Evolutionary conservation across 92 coral and sea anemone species (phyloP).

Genomic region (Metridium senile): DNA sequence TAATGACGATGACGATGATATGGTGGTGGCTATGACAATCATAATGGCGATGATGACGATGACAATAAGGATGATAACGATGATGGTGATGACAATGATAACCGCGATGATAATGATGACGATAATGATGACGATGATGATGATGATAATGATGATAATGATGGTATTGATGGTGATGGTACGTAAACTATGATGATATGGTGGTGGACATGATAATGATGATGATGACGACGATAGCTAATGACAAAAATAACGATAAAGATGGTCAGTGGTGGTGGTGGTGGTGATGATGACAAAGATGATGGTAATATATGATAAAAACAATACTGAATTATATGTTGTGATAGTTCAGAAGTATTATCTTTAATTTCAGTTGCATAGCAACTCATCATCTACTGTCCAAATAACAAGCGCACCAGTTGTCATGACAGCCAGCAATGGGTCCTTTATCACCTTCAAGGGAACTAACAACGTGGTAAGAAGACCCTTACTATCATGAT

Average conservation of each 20-base stretch:
- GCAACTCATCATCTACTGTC: background rate
- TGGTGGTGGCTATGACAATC: background rate
- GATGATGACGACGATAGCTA: background rate
- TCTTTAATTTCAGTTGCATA: background rate
- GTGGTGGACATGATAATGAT: background rate
- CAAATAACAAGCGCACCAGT: background rate
- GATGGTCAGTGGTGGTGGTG: background rate
- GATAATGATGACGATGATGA: background rate
- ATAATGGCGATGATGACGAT: background rate
- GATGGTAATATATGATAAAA: background rate
- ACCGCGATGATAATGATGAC: background rate
- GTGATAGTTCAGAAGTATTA: too few species aligned
- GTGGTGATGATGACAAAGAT: background rate
- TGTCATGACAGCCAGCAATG: background rate
- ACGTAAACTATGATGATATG: too few species aligned
- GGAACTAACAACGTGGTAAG: background rate
- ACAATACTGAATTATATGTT: too few species aligned
- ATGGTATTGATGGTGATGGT: background rate
- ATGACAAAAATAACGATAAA: background rate
- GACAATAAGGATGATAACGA: background rate
- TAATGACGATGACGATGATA: background rate
- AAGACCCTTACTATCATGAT: background rate
- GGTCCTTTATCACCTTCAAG: background rate
- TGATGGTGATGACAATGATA: background rate
- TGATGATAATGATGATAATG: background rate